These are phyloP conservation scores for Priocnemis perturbator DNA, from an alignment of 2,888 invertebrate species.

Conservation along the genomic window DNA sequence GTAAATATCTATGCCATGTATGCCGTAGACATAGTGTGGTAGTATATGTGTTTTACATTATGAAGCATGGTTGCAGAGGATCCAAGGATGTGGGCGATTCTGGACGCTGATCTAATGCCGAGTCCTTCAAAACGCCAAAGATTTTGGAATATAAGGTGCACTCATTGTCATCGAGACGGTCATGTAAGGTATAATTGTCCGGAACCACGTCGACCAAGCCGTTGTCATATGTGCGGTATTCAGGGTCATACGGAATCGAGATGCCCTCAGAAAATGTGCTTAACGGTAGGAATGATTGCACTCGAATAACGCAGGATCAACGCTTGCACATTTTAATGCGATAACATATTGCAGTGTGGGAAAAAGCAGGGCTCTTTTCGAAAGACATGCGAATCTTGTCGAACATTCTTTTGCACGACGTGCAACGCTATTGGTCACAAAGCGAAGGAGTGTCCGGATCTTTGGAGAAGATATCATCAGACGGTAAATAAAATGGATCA, in stretches of 20 bases:
- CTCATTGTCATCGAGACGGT: slow-evolving; percentile 81
- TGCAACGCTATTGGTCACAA: slow-evolving; percentile 82
- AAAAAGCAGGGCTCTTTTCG: slow-evolving; percentile 63
- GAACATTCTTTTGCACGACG: slow-evolving; percentile 77
- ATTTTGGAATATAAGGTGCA: slow-evolving; percentile 74
- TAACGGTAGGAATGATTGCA: slow-evolving; percentile 77
- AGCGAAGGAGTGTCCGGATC: slow-evolving; percentile 81
- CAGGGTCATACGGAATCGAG: slow-evolving; percentile 81
- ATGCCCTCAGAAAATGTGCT: slow-evolving; percentile 83
- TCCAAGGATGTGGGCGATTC: slow-evolving; percentile 65
- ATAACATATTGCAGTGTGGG: slow-evolving; percentile 80
- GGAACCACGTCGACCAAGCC: slow-evolving; percentile 74
- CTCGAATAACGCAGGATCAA: background rate
- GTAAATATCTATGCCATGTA: slow-evolving; percentile 72
- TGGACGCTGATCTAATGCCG: slow-evolving; percentile 61
- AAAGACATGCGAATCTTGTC: slow-evolving; percentile 78
- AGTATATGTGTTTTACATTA: slow-evolving; percentile 10
- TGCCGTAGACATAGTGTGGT: background rate
- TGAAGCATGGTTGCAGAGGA: slow-evolving; percentile 56
- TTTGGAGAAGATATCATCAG: slow-evolving; percentile 86
- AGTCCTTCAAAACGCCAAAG: slow-evolving; percentile 35
- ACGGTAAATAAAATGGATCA: slow-evolving; percentile 77
- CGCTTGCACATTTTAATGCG: no score
- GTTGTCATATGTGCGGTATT: slow-evolving; percentile 83
- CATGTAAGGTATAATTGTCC: slow-evolving; percentile 80